Base-by-base conservation (phyloP, 2,888 invertebrate genomes). In the Mongoloraphidia duomilia region DNA sequence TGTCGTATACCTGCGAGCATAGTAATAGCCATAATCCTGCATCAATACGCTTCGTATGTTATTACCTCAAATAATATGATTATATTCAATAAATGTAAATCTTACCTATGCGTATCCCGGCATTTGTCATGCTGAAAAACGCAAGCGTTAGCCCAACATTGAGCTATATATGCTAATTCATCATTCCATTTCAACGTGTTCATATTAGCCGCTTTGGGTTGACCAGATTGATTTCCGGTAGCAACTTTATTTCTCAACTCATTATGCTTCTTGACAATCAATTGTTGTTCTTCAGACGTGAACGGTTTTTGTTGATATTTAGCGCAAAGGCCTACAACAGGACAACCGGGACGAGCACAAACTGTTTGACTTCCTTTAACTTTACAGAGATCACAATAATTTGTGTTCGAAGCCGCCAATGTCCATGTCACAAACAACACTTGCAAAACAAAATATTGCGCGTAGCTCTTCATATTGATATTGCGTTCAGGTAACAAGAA, bases 111-210 rank as follows among this genome's bases (percentile, higher is more conserved):
- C 9, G 34, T 34, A 44, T 44, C 44, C 10, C 44, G 26, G 12
- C 44, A 44, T 33, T 2, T 33, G 12, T 44, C 44, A 44, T 44
- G 44, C 10, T 17, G 3, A 44, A 33, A 44, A 13, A 33, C 34
- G 14, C 50, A 50, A 33, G 38, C 34, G 38, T 50, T 50, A n/a
- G 39, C 47, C 44, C 44, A 47, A 40, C 50, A 50, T 33, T 46
- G 33, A 38, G 50, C 50, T 8, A 48, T 44, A n/a, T 34, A 12
- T 39, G 44, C 46, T 45, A 11, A 17, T 13, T 46, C 50, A n/a
- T 48, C 40, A 34, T 43, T 41, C 42, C 45, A 37, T 36, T 37
- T 37, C n/a, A 45, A n/a, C 11, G 10, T 13, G 5, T 14, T 34
- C 45, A 45, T 45, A 36, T 45, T 37, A 4, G 45, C 35, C 9